phyloP scores from a whole-genome alignment of 2,888 invertebrate species.

The Amblyjoppa fuscipennis region DNA sequence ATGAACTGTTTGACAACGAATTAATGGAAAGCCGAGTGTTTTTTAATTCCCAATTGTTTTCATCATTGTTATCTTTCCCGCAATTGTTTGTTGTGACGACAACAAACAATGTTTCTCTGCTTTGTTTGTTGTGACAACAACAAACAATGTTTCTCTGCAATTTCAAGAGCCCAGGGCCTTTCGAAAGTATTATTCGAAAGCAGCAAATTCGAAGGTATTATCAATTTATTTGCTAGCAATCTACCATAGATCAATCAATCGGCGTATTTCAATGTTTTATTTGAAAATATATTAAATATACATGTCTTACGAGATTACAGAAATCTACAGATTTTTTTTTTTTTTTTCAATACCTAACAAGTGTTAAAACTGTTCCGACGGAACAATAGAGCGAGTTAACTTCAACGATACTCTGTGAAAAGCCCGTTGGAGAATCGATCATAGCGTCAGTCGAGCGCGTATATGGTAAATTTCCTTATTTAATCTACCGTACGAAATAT shows the following conservation, averaged over 20 bases:
- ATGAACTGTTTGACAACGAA: not conserved
- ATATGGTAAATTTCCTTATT: not conserved
- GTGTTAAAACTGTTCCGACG: not conserved
- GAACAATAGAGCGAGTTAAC: not conserved
- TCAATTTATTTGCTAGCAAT: not conserved
- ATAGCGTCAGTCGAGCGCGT: not conserved
- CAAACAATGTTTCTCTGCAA: too few relatives aligned
- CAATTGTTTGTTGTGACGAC: too few relatives aligned
- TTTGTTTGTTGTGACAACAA: too few relatives aligned
- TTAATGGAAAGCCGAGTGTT: not conserved
- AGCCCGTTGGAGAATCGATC: not conserved
- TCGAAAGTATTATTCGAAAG: too few relatives aligned
- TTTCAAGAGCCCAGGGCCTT: too few relatives aligned
- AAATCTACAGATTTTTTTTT: not conserved
- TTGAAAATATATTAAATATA: constrained; percentile 7
- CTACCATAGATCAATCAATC: too few relatives aligned
- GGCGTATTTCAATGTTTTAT: not conserved
- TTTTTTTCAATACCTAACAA: not conserved
- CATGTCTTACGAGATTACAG: not conserved
- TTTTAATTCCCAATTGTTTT: not conserved
- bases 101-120: too few relatives aligned
- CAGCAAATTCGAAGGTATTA: not conserved
- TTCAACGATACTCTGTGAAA: not conserved
- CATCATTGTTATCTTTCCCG: too few relatives aligned
- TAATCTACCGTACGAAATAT: not conserved